Evolutionary conservation across 2,113 vertebrate genomes (phyloP), one percentile per base, ranked within the genome.

Genomic region (Gila orcuttii): DNA sequence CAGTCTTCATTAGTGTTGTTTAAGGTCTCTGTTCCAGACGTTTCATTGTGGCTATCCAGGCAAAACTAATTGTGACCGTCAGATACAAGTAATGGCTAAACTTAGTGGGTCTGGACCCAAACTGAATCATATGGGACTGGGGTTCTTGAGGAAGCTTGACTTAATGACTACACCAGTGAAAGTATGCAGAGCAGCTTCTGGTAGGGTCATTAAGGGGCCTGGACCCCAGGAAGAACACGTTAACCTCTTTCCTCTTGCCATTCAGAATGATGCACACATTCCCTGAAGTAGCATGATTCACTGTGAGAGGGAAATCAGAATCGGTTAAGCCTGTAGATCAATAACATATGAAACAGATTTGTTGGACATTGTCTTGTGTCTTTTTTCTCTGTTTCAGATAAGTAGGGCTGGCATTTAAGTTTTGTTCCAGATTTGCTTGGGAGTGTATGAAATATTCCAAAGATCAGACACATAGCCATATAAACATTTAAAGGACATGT

Each of bases 161-260:
- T 85, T 93, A 92, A 94, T 92, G 92, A 88, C 79, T 94, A 79
- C 88, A 92, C 82, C 94, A 94, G 94, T 86, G 69, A 89, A 94
- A 93, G 89, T 91, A 94, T 94, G 94, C 89, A 91, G 90, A 75
- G 55, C 13, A 86, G 83, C 90, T 89, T 94, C 95, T 95, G 95
- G 84, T 94, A 84, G 87, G 91, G 86, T 93, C 93, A 88, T 95
- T 94, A 95, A 89, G 93, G 92, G 91, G 90, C 93, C 89, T 2
- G 52, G 69, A 86, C 79, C 84, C 83, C 80, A 79, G 64, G 59
- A 84, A 83, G 57, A 76, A n/a, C 28, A 83, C 59, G 3, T 6
- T 25, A 57, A 85, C 83, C 33, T 64, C 77, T 88, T 92, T 93
- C 87, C 89, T 89, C 52, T 84, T 45, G 28, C 86, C 23, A 6